Evolutionary conservation across 2,888 invertebrate species (phyloP).

Genomic region (Spisula subtruncata): DNA sequence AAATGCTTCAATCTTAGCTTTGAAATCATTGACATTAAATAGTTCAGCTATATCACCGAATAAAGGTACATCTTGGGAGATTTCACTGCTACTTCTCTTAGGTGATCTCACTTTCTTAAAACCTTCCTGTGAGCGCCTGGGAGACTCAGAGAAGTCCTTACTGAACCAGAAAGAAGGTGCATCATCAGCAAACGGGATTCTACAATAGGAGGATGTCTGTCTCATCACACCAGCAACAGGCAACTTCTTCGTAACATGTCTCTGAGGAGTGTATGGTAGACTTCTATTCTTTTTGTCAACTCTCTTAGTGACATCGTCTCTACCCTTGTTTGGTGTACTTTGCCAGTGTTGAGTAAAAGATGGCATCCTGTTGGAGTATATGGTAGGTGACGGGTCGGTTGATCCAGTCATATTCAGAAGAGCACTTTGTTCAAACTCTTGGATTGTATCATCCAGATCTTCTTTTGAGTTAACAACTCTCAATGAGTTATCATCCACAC

Average conservation of each 20-base stretch:
- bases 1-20: conserved; percentile 53
- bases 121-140: conserved; percentile 22
- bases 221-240: conserved; percentile 44
- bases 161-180: conserved; percentile 67
- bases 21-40: conserved; percentile 51
- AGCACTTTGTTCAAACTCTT: conserved; percentile 27
- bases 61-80: conserved; percentile 47
- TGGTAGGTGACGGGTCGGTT: not conserved
- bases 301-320: not conserved
- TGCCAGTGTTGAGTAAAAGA: not conserved
- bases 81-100: conserved; percentile 57
- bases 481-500: conserved; percentile 62
- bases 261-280: not conserved
- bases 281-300: not conserved
- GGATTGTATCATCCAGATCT: conserved; percentile 32
- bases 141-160: conserved; percentile 66
- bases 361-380: not conserved
- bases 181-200: conserved; percentile 61
- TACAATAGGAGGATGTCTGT: conserved; percentile 63
- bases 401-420: conserved; percentile 54
- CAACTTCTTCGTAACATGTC: not conserved
- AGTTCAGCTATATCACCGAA: conserved; percentile 54
- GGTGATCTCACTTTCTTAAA: conserved; percentile 54
- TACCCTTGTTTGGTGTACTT: not conserved
- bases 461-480: conserved; percentile 53